Base-by-base conservation (phyloP, 2,797 vertebrate genomes). In the Melanotaenia parkinsoni region DNA sequence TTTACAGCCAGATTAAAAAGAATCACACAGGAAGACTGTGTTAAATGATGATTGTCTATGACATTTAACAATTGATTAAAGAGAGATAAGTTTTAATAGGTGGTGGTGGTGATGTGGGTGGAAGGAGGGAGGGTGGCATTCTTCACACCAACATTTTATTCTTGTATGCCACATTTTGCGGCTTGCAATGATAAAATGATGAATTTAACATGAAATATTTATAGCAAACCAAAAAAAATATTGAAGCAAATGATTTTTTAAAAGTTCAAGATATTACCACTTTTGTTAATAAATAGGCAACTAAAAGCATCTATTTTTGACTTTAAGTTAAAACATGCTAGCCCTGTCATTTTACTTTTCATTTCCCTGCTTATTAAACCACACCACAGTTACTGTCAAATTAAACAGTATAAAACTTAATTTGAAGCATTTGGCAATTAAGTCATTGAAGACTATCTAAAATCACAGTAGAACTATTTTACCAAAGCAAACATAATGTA, bases 1-100 rank as follows among this genome's bases (percentile, higher is more conserved):
- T 94, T 95, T 95, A 95, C 91, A 92, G 89, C 92, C 93, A 93
- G 90, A 93, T 94, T 95, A 93, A 94, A 94, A 94, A 91, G 91
- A 94, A 92, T 92, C 93, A 88, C 89, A 91, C 90, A 86, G 90
- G 89, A 91, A 94, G 92, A 88, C 84, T 64, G 80, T 91, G 93
- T 93, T 92, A 93, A 93, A 92, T 93, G 90, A 90, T 91, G 93
- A 94, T 94, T 93, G 92, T 90, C 90, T 92, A 88, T 92, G 91
- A 91, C 91, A 94, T 92, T 93, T 92, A 93, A 90, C 90, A 92
- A 91, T 93, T 94, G 93, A 93, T 94, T 93, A 93, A 92, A 93
- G 93, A 89, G 90, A 92, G 91, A 92, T 93, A 92, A 82, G 84
- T 93, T 93, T 92, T 91, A 93, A 93, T 92, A 87, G 91, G 88